Evolutionary conservation across 2,113 vertebrate species (phyloP).

Genomic region (Chunga burmeisteri): DNA sequence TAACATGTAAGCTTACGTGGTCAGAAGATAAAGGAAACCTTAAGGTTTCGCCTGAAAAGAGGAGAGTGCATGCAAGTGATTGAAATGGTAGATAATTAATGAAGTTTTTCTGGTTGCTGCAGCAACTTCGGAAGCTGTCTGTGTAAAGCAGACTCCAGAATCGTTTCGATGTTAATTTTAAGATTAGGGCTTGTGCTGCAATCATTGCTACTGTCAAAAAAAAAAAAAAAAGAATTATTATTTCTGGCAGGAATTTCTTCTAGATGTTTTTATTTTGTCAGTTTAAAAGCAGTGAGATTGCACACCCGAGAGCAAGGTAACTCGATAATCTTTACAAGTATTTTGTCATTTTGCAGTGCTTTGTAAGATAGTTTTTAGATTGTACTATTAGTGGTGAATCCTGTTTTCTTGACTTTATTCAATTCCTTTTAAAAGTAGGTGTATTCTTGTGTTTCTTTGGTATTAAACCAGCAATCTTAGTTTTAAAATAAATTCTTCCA

Average conservation of each 20-base stretch:
- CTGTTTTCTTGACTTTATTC: not conserved
- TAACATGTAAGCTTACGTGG: not conserved
- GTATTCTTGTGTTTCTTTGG: not conserved
- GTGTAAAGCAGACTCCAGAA: not conserved
- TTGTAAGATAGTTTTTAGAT: not conserved
- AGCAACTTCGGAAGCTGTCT: not conserved
- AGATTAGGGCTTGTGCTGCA: not conserved
- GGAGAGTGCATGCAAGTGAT: not conserved
- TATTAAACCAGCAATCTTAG: not conserved
- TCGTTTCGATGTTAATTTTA: not conserved
- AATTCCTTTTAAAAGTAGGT: not conserved
- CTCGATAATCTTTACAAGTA: not conserved
- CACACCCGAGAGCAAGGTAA: not conserved
- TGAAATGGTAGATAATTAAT: not conserved
- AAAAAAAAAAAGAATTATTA: not conserved
- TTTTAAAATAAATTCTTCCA: not conserved
- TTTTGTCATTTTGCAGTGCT: not conserved
- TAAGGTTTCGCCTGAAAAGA: not conserved
- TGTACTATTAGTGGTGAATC: not conserved
- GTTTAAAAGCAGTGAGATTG: not conserved
- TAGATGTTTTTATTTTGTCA: not conserved
- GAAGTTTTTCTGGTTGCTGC: not conserved
- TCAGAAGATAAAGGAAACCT: not conserved
- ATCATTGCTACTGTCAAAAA: not conserved
- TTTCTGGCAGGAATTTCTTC: not conserved